These are phyloP conservation scores for Tinamus major DNA, from an alignment of 2,797 vertebrate genomes.

Conservation along the genomic window DNA sequence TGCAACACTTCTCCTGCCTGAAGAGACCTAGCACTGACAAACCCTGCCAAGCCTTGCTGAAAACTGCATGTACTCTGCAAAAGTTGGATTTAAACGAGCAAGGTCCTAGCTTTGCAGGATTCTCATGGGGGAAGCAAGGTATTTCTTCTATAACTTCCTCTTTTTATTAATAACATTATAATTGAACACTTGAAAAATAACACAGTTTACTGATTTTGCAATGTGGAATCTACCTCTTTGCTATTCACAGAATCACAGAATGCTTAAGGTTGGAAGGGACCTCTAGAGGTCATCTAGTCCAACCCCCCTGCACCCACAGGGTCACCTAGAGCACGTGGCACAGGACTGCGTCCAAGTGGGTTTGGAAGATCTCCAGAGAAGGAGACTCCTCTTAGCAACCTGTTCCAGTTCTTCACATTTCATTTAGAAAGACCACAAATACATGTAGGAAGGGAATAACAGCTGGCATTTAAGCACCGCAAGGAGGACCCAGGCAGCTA, in stretches of 20 bases:
- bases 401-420: neutral
- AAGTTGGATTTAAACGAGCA: neutral
- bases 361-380: too few relatives aligned
- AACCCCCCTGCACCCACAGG: too few relatives aligned
- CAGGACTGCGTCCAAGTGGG: too few relatives aligned
- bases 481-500: too few relatives aligned
- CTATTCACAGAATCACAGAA: too few relatives aligned
- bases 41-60: rapidly evolving
- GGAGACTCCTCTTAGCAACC: too few relatives aligned
- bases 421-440: rapidly evolving
- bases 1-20: rapidly evolving
- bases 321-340: too few relatives aligned
- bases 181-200: neutral
- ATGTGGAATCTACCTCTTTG: neutral
- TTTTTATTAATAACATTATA: neutral
- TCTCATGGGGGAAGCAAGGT: neutral
- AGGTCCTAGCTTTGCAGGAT: neutral
- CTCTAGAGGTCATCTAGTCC: too few relatives aligned
- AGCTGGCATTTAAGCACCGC: neutral
- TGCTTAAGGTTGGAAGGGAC: too few relatives aligned
- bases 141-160: neutral
- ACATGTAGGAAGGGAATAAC: neutral
- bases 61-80: rapidly evolving
- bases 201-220: neutral
- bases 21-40: neutral